Evolutionary conservation across 2,888 invertebrate genomes (phyloP), one percentile per base, ranked within the genome.

Genomic region (Orchesella flavescens): DNA sequence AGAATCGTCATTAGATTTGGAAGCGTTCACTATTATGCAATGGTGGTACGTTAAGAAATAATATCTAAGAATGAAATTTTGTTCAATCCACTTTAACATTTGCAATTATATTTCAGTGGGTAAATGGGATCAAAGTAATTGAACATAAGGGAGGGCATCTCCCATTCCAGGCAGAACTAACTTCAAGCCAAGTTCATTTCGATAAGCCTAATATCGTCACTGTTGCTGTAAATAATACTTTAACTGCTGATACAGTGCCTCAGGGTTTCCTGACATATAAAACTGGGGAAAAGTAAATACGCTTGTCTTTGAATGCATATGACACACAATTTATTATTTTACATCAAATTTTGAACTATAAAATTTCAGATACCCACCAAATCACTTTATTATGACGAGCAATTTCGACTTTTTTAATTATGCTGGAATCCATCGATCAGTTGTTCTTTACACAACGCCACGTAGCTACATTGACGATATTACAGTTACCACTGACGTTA

Each of bases 351-450:
- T 34, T 34, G 7, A 34, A 2, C 34, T 34, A 34, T 34, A 7
- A 34, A 2, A 34, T n/a, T n/a, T 4, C 34, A 34, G 34, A 34
- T 94, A 90, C 93, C 94, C 91, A 89, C 90, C 89, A 91, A 94
- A 89, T 89, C 93, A 88, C 86, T 92, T 94, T 87, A 90, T 94
- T n/a, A 97, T 97, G 90, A 92, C 93, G 7, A 95, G 96, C 89
- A 94, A 95, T 21, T 98, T 99, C 90, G 99, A 99, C 90, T 99
- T 99, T 91, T 98, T 97, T 92, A 98, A 99, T 91, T 99, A 98
- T 90, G 99, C 98, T 17, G 71, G 99, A 9, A 97, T 99, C 85
- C 97, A 99, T 90, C 93, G 99, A 75, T 93, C 97, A 12, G 98
- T 99, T 44, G 93, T 94, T 88, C 90, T 99, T 17, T 96, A 96